phyloP scores from a whole-genome alignment of 2,113 vertebrate species.

The Ptyas mucosa region DNA sequence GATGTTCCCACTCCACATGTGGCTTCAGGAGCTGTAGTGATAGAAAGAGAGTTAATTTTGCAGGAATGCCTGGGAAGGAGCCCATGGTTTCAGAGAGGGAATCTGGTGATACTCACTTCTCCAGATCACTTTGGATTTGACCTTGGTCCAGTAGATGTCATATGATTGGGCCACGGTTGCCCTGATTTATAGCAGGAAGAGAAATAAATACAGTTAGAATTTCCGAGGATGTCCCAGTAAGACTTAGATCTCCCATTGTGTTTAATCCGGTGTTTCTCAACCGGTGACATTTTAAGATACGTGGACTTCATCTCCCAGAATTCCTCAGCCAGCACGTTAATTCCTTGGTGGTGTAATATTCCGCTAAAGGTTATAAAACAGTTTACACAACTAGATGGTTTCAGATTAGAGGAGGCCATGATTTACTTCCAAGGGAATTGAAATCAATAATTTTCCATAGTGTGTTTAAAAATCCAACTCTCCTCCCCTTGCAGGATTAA shows the following conservation, averaged over 20 bases:
- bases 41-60: neutral
- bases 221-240: neutral
- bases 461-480: neutral
- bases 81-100: neutral
- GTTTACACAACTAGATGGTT: neutral
- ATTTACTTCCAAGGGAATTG: neutral
- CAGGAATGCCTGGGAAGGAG: neutral
- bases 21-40: neutral
- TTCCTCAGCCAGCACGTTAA: neutral
- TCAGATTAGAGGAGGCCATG: neutral
- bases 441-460: neutral
- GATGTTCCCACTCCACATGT: slow-evolving; percentile 14
- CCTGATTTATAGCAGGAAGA: slow-evolving; percentile 25
- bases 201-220: neutral
- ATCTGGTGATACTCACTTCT: slow-evolving; percentile 42
- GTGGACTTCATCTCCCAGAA: neutral
- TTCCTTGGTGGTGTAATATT: neutral
- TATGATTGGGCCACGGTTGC: slow-evolving; percentile 53
- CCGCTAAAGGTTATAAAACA: neutral
- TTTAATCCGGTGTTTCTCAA: neutral
- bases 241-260: neutral
- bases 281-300: neutral
- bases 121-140: slow-evolving; percentile 51
- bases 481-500: neutral
- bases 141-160: slow-evolving; percentile 59